Conservation (phyloP, 2,797 vertebrate species). For the Melanotaenia nigrans region DNA sequence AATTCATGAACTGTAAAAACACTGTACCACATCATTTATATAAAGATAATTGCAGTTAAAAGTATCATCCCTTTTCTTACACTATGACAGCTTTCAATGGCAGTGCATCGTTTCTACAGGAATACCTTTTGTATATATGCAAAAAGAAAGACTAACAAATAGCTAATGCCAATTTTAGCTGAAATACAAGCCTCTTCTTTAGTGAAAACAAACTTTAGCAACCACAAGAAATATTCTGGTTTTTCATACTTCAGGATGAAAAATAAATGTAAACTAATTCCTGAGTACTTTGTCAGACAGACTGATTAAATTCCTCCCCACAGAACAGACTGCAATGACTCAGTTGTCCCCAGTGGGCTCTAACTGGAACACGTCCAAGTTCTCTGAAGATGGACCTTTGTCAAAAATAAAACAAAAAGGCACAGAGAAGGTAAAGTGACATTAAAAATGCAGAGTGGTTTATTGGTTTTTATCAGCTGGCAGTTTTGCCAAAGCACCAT, state of each 20-base stretch:
- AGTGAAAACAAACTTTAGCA: constrained; percentile 21
- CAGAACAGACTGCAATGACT: constrained; percentile 26
- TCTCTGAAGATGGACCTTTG: constrained; percentile 14
- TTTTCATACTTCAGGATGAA: constrained; percentile 44
- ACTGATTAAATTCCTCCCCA: constrained; percentile 37
- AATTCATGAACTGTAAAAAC: neutral
- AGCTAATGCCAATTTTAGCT: constrained; percentile 16
- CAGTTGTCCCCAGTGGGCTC: neutral
- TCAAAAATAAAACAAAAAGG: neutral
- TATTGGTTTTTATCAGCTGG: constrained; percentile 74
- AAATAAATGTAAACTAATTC: constrained; percentile 30
- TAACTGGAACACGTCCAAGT: constrained; percentile 15
- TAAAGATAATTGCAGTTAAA: neutral
- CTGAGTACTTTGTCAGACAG: constrained; percentile 26
- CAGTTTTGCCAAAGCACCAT: constrained; percentile 78
- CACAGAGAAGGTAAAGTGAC: constrained; percentile 28
- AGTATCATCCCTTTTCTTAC: neutral
- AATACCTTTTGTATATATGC: neutral
- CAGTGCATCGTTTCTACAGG: neutral
- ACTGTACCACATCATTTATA: neutral
- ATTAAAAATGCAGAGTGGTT: constrained; percentile 64
- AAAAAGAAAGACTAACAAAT: neutral
- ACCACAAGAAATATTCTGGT: constrained; percentile 50
- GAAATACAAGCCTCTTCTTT: constrained; percentile 38
- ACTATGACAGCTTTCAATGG: neutral